Base-by-base conservation (phyloP, 2,888 invertebrate species). In the Harpagoxenus sublaevis region DNA sequence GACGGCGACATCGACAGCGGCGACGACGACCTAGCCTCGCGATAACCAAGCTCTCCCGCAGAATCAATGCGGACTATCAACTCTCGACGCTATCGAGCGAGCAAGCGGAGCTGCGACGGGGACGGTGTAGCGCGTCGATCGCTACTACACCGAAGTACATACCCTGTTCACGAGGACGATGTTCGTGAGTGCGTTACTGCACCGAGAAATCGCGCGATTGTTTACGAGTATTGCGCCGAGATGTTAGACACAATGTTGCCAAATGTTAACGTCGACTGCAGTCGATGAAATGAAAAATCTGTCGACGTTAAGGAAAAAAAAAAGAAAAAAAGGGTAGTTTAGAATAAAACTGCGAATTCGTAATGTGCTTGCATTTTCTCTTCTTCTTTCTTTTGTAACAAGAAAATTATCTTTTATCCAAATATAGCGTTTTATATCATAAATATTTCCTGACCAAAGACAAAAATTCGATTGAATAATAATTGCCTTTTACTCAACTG, bases 11-110 rank as follows among this genome's bases (percentile, higher is more conserved):
- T n/a, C 18, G 18, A 51, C 6, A 3, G 39, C 3, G 63, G 81
- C 86, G 79, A 62, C 75, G 71, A 66, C 83, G 85, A 66, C 79
- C 79, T 60, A 70, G 57, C 79, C 60, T 79, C 48, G 79, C 60
- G 60, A 60, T 70, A 79, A 28, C 45, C 83, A 84, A 84, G 88
- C 84, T 87, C 83, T 81, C 83, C 83, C 81, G 82, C 74, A 79
- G 86, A 83, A 89, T 89, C 89, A 86, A 89, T 89, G 87, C 63
- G 63, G 87, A 87, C 84, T 86, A 86, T 86, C 78, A 82, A 87
- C 78, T 84, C 63, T 79, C 60, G 77, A 82, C 83, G 85, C 84
- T 89, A 87, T 90, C 90, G 87, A 90, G 84, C 86, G 88, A 70
- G 68, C 66, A 31, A 85, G 71, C 82, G 86, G 66, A 88, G 84